Conservation (phyloP, 30 jellyfish, hydroid and myxozoan species). For the Cassiopea andromeda region DNA sequence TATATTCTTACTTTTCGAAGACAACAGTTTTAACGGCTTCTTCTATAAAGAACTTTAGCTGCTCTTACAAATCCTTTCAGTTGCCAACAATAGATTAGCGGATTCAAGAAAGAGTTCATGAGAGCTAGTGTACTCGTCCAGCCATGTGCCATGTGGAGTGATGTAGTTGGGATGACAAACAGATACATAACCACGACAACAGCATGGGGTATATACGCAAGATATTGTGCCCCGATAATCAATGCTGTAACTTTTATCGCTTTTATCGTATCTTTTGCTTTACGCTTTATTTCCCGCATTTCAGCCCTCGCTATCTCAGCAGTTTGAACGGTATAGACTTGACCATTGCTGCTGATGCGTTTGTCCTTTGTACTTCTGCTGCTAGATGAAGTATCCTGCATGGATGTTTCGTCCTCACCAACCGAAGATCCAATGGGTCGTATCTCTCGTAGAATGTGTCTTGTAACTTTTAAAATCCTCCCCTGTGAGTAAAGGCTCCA, state of each 20-base stretch:
- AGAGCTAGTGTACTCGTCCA: conserved; percentile 69
- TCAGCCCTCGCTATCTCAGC: conserved; percentile 54
- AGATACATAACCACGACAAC: conserved; percentile 55
- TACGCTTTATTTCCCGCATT: conserved; percentile 46
- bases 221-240: conserved; percentile 66
- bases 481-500: conserved; percentile 77
- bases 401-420: conserved; percentile 4
- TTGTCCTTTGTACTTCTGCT: neutral
- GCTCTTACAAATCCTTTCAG: conserved; percentile 70
- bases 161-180: conserved; percentile 54
- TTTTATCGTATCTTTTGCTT: conserved; percentile 48
- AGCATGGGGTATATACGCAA: conserved; percentile 64
- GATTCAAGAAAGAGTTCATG: conserved; percentile 65
- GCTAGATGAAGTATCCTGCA: neutral
- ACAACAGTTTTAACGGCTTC: neutral
- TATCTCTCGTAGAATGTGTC: conserved; percentile 62
- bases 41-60: conserved; percentile 22
- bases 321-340: conserved; percentile 29
- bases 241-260: conserved; percentile 70
- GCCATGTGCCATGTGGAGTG: conserved; percentile 73
- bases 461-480: conserved; percentile 48
- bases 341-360: neutral
- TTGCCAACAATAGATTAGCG: conserved; percentile 70
- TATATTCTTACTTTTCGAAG: neutral
- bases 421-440: conserved; percentile 31